Conservation (phyloP, 2,888 invertebrate species). For the Metalampra italica region DNA sequence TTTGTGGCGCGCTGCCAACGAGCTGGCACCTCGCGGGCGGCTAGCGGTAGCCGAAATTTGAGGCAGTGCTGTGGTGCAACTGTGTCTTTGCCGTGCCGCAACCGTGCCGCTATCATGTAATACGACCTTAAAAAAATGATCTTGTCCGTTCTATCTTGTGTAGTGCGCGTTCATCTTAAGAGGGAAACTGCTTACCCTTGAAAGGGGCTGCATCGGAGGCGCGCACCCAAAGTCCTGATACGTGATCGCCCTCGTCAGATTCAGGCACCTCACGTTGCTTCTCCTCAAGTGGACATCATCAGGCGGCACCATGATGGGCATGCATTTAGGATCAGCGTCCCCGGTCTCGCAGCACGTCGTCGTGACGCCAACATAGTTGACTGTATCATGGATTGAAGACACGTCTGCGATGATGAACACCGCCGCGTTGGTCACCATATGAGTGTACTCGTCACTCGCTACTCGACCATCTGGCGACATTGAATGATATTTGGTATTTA, state of each 20-base stretch:
- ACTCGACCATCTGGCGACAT: background rate
- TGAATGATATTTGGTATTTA: too few relatives aligned
- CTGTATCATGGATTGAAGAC: constrained; percentile 18
- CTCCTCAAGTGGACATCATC: constrained; percentile 36
- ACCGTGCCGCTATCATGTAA: too few relatives aligned
- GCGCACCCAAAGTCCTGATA: constrained; percentile 41
- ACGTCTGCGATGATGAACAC: constrained; percentile 14
- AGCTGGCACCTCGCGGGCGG: too few relatives aligned
- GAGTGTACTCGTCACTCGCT: constrained; percentile 7
- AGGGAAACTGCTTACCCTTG: constrained; percentile 24
- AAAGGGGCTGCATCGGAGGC: constrained; percentile 22
- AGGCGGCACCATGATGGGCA: constrained; percentile 30
- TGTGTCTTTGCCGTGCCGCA: too few relatives aligned
- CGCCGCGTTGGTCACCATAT: constrained; percentile 4
- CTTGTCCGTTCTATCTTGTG: too few relatives aligned
- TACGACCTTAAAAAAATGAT: too few relatives aligned
- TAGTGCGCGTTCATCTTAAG: too few relatives aligned
- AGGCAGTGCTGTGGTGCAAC: too few relatives aligned
- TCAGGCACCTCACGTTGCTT: constrained; percentile 36
- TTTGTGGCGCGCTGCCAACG: too few relatives aligned
- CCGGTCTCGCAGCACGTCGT: constrained; percentile 15
- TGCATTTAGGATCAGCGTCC: constrained; percentile 26
- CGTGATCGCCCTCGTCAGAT: constrained; percentile 39
- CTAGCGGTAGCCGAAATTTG: too few relatives aligned
- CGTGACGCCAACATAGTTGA: constrained; percentile 17